Percentiles rank a stretch among this genome's conserved stretches.
These are phyloP conservation scores for Globia sparganii DNA, from an alignment of 2,888 invertebrate species.

Conservation along the genomic window DNA sequence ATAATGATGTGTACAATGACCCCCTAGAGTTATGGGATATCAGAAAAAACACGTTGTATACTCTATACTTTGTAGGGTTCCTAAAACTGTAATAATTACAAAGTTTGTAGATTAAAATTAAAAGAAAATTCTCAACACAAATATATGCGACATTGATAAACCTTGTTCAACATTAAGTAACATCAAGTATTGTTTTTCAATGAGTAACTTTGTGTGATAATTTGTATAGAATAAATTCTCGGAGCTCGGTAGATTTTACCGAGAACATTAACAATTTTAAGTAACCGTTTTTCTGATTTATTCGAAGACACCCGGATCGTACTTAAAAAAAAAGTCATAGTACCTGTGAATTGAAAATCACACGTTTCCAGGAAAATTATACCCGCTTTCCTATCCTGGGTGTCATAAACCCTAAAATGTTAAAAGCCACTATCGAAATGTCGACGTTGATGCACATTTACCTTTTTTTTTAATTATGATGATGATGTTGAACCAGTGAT, in stretches of 20 bases:
- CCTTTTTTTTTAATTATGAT: background rate
- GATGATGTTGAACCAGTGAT: background rate
- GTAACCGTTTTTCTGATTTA: too few relatives aligned
- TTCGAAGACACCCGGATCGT: background rate
- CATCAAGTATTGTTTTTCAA: conserved; percentile 15
- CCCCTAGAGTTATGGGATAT: too few relatives aligned
- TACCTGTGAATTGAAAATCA: background rate
- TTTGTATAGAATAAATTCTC: conserved; percentile 10
- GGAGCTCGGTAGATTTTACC: background rate
- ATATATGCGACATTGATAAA: conserved; percentile 6
- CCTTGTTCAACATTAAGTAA: background rate
- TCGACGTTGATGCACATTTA: background rate
- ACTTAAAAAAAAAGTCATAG: background rate
- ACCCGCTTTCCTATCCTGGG: background rate
- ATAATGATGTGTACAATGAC: too few relatives aligned
- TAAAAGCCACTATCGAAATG: background rate
- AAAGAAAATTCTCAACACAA: background rate
- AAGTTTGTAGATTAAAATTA: background rate
- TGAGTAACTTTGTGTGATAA: conserved; percentile 11
- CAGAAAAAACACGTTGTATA: too few relatives aligned
- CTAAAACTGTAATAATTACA: background rate
- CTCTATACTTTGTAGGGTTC: background rate
- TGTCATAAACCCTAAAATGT: background rate
- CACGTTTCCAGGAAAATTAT: background rate
- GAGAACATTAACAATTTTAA: background rate